These are phyloP conservation scores for Eumaeus atala DNA, from an alignment of 1,140 invertebrate genomes.

Conservation along the genomic window DNA sequence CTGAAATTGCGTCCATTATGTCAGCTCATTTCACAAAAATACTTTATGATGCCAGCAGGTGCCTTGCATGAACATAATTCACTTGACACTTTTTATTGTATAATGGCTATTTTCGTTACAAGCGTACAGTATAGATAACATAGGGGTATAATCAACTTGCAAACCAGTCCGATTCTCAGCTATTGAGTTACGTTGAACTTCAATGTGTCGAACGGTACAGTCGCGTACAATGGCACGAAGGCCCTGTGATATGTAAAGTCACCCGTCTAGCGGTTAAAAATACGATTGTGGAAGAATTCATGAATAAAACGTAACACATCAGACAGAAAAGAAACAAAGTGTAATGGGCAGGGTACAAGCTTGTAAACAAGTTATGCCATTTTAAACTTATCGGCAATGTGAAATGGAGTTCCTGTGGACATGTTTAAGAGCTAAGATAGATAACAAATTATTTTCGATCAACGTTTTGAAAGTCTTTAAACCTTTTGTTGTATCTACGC, in stretches of 20 bases:
- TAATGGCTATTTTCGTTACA: conserved; percentile 19
- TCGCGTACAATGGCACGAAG: conserved; percentile 9
- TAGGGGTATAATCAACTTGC: conserved; percentile 24
- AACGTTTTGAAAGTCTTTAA: no score
- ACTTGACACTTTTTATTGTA: conserved; percentile 22
- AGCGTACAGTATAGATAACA: conserved; percentile 23
- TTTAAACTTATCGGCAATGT: no score
- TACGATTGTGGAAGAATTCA: conserved; percentile 6
- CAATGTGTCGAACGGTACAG: conserved; percentile 16
- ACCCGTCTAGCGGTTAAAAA: no score
- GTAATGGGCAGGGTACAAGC: no score
- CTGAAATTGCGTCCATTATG: conserved; percentile 8
- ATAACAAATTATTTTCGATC: no score
- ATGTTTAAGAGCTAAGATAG: no score
- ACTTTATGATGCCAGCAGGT: conserved; percentile 7
- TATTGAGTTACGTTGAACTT: conserved; percentile 27
- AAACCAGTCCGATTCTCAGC: conserved; percentile 31
- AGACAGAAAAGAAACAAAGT: conserved; percentile 8
- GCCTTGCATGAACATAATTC: conserved; percentile 8
- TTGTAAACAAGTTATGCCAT: no score
- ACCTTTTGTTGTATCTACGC: no score
- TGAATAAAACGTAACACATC: not conserved
- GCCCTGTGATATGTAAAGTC: no score
- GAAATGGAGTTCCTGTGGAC: no score
- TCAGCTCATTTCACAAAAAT: not conserved